Evolutionary conservation across 2,888 invertebrate species (phyloP).

Genomic region (Odontocerum albicorne): DNA sequence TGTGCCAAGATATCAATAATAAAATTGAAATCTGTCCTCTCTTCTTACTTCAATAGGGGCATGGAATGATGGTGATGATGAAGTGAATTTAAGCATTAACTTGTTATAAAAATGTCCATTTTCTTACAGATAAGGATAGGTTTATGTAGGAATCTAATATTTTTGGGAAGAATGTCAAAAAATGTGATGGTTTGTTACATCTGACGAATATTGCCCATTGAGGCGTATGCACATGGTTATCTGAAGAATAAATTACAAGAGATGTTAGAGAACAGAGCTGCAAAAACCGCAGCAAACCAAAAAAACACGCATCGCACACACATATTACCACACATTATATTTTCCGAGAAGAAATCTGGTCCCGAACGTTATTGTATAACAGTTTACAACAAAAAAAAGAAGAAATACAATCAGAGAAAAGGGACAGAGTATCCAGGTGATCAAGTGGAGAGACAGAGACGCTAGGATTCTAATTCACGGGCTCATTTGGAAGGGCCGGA

Average conservation of each 20-base stretch:
- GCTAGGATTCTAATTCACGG: conserved; percentile 24
- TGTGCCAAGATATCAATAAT: too few species aligned
- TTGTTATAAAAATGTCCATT: too few species aligned
- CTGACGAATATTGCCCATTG: neutral
- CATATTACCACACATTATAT: conserved; percentile 29
- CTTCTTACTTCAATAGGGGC: too few species aligned
- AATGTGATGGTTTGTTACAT: too few species aligned
- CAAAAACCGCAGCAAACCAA: conserved; percentile 23
- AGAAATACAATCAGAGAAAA: conserved; percentile 24
- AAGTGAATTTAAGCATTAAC: too few species aligned
- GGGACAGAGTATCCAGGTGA: conserved; percentile 10
- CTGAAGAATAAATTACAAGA: neutral
- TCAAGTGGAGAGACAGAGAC: conserved; percentile 21
- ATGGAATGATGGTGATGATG: too few species aligned
- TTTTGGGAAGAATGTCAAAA: too few species aligned
- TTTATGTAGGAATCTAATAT: too few species aligned
- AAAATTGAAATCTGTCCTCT: too few species aligned
- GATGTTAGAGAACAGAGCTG: neutral
- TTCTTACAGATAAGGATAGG: too few species aligned
- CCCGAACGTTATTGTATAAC: conserved; percentile 35
- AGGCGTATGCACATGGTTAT: conserved; percentile 8
- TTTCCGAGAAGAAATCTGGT: conserved; percentile 36
- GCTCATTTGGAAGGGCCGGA: conserved; percentile 27
- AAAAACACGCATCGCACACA: conserved; percentile 21
- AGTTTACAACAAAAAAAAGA: conserved; percentile 29